Evolutionary conservation across 1,140 invertebrate species (phyloP), one percentile per base, ranked within the genome.

Genomic region (Bombus pyrosoma): DNA sequence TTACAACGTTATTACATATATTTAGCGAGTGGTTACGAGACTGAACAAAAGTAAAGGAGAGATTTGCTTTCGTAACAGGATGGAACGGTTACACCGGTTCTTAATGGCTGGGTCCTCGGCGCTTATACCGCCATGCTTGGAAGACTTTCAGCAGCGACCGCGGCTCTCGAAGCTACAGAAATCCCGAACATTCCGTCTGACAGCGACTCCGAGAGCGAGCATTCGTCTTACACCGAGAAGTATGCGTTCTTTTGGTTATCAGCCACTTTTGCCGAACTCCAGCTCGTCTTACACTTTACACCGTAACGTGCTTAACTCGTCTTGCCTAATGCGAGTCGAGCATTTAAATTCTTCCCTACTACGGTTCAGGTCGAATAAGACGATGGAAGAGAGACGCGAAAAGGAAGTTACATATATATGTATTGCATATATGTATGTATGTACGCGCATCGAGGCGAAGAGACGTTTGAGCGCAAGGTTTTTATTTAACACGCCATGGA

Each of bases 111-210:
- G 95, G 93, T 95, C 74, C 87, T 95, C 43, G 91, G 93, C 39
- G 95, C 95, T 3, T 95, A 95, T 79, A 94, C 95, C 71, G 93
- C 94, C 53, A 95, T 95, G 95, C 83, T 95, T n/a, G 94, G 94
- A 72, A 93, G 94, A 89, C 86, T 95, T 10, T 94, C 95, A 6
- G 94, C 94, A n/a, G 95, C 94, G 34, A 94, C 94, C 32, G 94
- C 94, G 22, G 94, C 94, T 57, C 87, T 94, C 15, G 94, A 95
- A 85, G 93, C 92, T 74, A 92, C 91, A 62, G 93, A 95, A 91
- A 91, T 93, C 82, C 91, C 93, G 62, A 94, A 93, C 81, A 91
- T 94, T 59, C 90, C 92, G 62, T 95, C 94, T 79, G 94, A 94
- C 62, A 95, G 93, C 86, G 94, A 94, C 79, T 95, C 94, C 37